Evolutionary conservation across 2,888 invertebrate genomes (phyloP), one percentile per base, ranked within the genome.

Genomic region (Tipula helvola): DNA sequence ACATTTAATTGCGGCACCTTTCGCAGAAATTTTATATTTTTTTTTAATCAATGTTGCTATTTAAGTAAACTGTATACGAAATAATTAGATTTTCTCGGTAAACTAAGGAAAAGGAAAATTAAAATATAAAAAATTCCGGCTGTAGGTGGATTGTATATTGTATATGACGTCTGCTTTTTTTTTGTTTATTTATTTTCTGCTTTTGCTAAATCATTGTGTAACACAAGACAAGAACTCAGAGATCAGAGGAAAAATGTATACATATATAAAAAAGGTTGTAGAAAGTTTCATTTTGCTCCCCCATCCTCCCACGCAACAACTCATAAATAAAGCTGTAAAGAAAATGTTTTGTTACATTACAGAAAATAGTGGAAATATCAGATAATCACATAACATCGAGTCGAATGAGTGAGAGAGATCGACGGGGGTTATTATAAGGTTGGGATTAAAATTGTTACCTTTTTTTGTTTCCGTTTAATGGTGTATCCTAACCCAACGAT

Each of bases 71-170:
- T 39, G 39, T 39, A 57, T 57, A 71, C 4, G 4, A 28, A 71
- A 71, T 71, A 71, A 71, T 71, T 71, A 71, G 71, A 71, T 71
- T 71, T 71, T 28, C 71, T 71, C 28, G 28, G 71, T 28, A 71
- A 71, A 71, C n/a, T 71, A 71, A 71, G 71, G 71, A 71, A 71
- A 71, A 71, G 71, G 71, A 71, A 71, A 71, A 71, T 71, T 71
- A 71, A 71, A 71, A 71, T 71, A 28, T 10, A 71, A 28, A 5
- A 57, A 16, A 57, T 16, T 71, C 71, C 71, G 71, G n/a, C 28
- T 71, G 71, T 71, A 71, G 71, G 71, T 10, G 71, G 71, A 71
- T 28, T 28, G 28, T 28, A 39, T 5, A 39, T 28, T 71, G 28
- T 71, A 28, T 71, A 71, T 71, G 71, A 71, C 71, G 71, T 71